Percentiles rank a stretch among this genome's conserved stretches.
Conservation (phyloP, 2,797 vertebrate genomes). For the Phaenicophaeus curvirostris region DNA sequence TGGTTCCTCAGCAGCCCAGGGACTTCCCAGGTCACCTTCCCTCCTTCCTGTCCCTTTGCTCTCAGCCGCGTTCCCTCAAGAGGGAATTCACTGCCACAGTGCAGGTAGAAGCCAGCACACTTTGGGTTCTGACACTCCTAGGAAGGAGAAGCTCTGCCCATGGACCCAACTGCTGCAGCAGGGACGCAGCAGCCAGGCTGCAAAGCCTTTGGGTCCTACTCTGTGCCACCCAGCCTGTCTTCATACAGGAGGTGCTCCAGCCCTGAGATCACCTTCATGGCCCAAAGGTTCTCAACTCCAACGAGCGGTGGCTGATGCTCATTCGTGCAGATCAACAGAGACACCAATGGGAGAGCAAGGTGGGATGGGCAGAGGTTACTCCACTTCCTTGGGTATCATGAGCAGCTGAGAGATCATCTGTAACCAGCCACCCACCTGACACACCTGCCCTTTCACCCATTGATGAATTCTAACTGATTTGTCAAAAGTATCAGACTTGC, state of each 20-base stretch:
- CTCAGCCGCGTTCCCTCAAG: background rate
- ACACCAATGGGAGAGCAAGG: conserved; percentile 77
- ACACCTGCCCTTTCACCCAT: rapidly evolving
- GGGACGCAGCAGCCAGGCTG: rapidly evolving
- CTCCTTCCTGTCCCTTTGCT: background rate
- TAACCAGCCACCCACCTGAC: rapidly evolving
- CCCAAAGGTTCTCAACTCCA: background rate
- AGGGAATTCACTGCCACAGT: rapidly evolving
- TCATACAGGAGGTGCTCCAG: too few relatives aligned
- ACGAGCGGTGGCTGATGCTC: background rate
- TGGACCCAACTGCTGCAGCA: rapidly evolving
- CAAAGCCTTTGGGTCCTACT: background rate
- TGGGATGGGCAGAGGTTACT: conserved; percentile 35
- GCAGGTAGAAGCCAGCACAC: background rate
- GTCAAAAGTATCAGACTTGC: background rate
- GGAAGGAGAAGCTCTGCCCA: rapidly evolving
- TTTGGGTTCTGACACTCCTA: rapidly evolving
- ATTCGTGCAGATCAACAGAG: conserved; percentile 72
- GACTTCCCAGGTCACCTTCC: background rate
- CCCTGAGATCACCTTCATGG: too few relatives aligned
- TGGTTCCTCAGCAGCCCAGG: background rate
- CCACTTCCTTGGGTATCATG: background rate
- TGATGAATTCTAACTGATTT: rapidly evolving
- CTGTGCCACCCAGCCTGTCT: rapidly evolving
- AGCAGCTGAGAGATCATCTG: background rate